A percentile compares a stretch with the other conserved stretches of the same genome.
Conservation (phyloP, 2,888 invertebrate species). For the Ennomos fuscantarius region DNA sequence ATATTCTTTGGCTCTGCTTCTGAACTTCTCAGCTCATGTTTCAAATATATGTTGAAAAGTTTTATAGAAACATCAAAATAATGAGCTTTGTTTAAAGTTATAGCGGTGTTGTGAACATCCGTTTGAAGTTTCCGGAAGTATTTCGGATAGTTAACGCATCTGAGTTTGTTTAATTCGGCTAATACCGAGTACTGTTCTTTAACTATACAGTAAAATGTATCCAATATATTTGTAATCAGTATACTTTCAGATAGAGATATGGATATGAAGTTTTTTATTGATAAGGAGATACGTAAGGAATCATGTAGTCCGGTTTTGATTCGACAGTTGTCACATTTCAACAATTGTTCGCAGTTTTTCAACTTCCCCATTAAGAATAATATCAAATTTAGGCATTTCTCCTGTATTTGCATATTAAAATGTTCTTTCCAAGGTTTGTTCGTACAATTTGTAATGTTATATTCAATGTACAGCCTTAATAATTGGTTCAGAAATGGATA, state of each 20-base stretch:
- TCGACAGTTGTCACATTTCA: constrained; percentile 70
- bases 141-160: constrained; percentile 63
- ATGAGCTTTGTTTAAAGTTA: constrained; percentile 60
- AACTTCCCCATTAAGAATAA: constrained; percentile 54
- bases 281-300: constrained; percentile 61
- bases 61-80: constrained; percentile 62
- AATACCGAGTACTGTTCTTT: constrained; percentile 58
- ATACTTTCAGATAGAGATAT: constrained; percentile 45
- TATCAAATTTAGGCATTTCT: constrained; percentile 58
- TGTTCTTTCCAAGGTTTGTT: constrained; percentile 25
- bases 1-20: constrained; percentile 60
- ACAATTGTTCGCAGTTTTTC: constrained; percentile 52
- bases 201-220: constrained; percentile 48
- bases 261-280: constrained; percentile 58
- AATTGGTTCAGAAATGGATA: constrained; percentile 69
- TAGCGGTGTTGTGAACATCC: constrained; percentile 71
- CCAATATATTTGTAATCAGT: constrained; percentile 46
- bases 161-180: constrained; percentile 47
- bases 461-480: constrained; percentile 64
- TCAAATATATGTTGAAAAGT: constrained; percentile 66
- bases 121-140: constrained; percentile 66
- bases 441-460: constrained; percentile 41
- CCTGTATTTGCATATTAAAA: constrained; percentile 49
- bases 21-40: constrained; percentile 54
- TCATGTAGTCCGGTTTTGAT: constrained; percentile 67